Conservation (phyloP, 2,113 vertebrate genomes). For the Campylomormyrus numenius region DNA sequence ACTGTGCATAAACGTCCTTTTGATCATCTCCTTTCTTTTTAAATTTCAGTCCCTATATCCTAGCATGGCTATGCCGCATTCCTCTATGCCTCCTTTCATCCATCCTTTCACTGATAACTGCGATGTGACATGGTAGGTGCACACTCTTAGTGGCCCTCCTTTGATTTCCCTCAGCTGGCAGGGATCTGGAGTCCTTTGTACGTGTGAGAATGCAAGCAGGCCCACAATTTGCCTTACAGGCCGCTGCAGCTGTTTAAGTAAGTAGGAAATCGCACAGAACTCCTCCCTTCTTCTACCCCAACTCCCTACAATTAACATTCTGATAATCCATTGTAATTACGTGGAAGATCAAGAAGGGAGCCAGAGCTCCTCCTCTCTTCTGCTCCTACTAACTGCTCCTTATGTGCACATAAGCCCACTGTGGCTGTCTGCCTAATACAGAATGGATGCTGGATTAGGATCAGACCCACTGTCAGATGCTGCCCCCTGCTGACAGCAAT, state of each 20-base stretch:
- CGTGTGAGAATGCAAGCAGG: not conserved
- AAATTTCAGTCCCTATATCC: not conserved
- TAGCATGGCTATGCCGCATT: not conserved
- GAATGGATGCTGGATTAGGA: slow-evolving; percentile 54
- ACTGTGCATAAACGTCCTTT: slow-evolving; percentile 26
- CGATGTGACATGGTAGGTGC: not conserved
- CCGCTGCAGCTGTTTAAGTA: not conserved
- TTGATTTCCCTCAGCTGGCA: not conserved
- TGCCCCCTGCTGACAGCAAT: slow-evolving; percentile 47
- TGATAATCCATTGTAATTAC: not conserved
- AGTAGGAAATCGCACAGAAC: not conserved
- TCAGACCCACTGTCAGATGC: slow-evolving; percentile 38
- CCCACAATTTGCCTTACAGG: not conserved
- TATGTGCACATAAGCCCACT: slow-evolving; percentile 59
- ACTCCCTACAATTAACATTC: not conserved
- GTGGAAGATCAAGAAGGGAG: not conserved
- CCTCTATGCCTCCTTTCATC: not conserved
- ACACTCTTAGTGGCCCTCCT: not conserved
- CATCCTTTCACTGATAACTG: not conserved
- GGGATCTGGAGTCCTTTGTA: not conserved
- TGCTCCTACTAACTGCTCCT: slow-evolving; percentile 10
- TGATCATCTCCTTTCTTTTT: slow-evolving; percentile 34
- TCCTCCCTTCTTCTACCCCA: not conserved
- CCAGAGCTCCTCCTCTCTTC: not conserved
- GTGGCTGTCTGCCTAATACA: slow-evolving; percentile 64